Percentiles rank a stretch among this genome's conserved stretches.
Conservation (phyloP, 2,888 invertebrate species). For the Zonitis immaculata region DNA sequence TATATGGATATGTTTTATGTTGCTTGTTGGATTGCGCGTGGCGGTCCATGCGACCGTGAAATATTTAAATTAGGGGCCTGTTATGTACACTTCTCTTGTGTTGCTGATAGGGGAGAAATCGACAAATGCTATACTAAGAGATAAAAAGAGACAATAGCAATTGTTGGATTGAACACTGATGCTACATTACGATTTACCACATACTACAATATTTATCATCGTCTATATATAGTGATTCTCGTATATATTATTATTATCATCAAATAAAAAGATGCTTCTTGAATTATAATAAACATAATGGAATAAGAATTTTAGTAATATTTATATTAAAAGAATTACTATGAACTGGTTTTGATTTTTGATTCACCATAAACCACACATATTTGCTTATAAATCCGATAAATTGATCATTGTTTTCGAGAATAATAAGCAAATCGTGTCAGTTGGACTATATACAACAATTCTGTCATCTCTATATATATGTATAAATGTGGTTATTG, state of each 20-base stretch:
- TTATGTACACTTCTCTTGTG: constrained; percentile 43
- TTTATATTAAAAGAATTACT: too few species aligned
- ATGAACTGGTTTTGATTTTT: too few species aligned
- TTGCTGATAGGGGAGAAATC: constrained; percentile 37
- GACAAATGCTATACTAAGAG: constrained; percentile 16
- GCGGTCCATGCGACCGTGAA: constrained; percentile 41
- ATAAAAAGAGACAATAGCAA: not conserved
- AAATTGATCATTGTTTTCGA: constrained; percentile 19
- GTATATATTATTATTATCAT: too few species aligned
- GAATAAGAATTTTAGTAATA: too few species aligned
- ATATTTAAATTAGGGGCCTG: constrained; percentile 45
- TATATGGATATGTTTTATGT: not conserved
- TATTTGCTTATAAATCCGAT: not conserved
- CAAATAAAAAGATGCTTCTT: too few species aligned
- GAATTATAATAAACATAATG: too few species aligned
- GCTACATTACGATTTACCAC: constrained; percentile 39
- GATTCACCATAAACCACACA: too few species aligned
- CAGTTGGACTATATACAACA: constrained; percentile 11
- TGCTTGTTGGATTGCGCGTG: constrained; percentile 27
- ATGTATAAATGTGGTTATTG: constrained; percentile 14
- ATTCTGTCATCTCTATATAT: constrained; percentile 9
- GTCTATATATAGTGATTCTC: constrained; percentile 24
- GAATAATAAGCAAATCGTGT: constrained; percentile 17
- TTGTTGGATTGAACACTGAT: constrained; percentile 28
- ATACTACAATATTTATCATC: constrained; percentile 34